Percentiles rank a stretch among this genome's conserved stretches.
Conservation (phyloP, 2,888 invertebrate species). For the Sacculina carcini region DNA sequence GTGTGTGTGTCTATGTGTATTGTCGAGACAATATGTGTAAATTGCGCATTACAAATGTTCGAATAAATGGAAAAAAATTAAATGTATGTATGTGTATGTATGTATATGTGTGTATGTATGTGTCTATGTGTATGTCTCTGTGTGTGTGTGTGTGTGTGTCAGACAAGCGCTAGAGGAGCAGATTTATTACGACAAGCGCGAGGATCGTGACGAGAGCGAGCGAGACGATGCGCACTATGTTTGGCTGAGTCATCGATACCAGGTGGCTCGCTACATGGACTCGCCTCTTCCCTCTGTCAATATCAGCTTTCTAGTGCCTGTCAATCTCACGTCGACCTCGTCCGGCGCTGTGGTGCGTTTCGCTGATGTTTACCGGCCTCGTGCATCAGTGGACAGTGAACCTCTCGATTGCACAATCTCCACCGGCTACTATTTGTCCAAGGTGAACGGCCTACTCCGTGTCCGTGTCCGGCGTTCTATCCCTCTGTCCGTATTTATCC, state of each 20-base stretch:
- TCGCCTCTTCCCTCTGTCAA: not conserved
- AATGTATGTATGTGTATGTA: too few relatives aligned
- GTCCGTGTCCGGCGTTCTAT: too few relatives aligned
- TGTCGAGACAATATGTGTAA: too few relatives aligned
- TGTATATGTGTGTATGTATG: too few relatives aligned
- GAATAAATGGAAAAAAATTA: too few relatives aligned
- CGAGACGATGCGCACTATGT: not conserved
- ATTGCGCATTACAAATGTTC: too few relatives aligned
- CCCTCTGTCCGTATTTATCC: too few relatives aligned
- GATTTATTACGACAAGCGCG: not conserved
- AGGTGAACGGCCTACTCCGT: too few relatives aligned
- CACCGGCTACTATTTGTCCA: not conserved
- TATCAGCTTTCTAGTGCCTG: not conserved
- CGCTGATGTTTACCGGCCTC: not conserved
- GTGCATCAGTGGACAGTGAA: not conserved
- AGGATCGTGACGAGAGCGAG: not conserved
- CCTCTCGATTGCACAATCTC: too few relatives aligned
- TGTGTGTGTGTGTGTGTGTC: too few relatives aligned
- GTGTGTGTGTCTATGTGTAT: too few relatives aligned
- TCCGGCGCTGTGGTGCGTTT: not conserved
- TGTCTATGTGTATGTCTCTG: too few relatives aligned
- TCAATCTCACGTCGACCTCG: not conserved
- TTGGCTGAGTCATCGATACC: not conserved
- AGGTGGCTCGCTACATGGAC: not conserved
- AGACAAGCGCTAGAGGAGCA: not conserved